Percentiles rank a stretch among this genome's conserved stretches.
Conservation (phyloP, 2,888 invertebrate species). For the Synanthedon vespiformis region DNA sequence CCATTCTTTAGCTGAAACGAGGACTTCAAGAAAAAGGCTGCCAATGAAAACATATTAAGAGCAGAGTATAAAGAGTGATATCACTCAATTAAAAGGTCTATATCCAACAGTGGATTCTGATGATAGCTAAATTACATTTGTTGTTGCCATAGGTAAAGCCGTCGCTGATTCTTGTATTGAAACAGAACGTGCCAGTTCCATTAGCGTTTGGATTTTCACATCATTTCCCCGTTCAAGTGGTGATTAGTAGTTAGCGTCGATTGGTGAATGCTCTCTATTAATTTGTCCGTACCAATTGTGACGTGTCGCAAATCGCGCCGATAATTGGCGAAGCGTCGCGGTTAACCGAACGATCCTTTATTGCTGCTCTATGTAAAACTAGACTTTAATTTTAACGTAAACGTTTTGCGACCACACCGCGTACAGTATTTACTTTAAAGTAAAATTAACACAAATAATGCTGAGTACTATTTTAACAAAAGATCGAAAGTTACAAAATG, state of each 20-base stretch:
- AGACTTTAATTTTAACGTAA: background rate
- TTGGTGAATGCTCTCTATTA: constrained; percentile 38
- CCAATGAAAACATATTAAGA: no score
- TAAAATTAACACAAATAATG: no score
- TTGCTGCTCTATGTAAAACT: background rate
- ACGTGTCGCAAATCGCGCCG: constrained; percentile 17
- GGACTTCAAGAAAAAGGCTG: no score
- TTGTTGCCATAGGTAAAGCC: background rate
- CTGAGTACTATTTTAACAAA: no score
- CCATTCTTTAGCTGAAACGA: no score
- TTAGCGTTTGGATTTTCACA: constrained; percentile 19
- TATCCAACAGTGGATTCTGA: no score
- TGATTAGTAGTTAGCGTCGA: constrained; percentile 36
- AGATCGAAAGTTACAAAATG: no score
- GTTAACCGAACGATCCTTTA: constrained; percentile 1
- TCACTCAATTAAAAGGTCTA: no score
- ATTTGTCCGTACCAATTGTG: constrained; percentile 46
- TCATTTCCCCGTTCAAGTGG: constrained; percentile 41
- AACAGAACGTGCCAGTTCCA: background rate
- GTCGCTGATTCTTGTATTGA: background rate
- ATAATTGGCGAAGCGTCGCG: constrained; percentile 25
- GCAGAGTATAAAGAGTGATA: no score
- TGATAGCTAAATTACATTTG: background rate
- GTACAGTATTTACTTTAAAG: no score
- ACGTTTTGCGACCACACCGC: background rate